Evolutionary conservation across 1,140 invertebrate species (phyloP), one percentile per base, ranked within the genome.

Genomic region (Cherax destructor): DNA sequence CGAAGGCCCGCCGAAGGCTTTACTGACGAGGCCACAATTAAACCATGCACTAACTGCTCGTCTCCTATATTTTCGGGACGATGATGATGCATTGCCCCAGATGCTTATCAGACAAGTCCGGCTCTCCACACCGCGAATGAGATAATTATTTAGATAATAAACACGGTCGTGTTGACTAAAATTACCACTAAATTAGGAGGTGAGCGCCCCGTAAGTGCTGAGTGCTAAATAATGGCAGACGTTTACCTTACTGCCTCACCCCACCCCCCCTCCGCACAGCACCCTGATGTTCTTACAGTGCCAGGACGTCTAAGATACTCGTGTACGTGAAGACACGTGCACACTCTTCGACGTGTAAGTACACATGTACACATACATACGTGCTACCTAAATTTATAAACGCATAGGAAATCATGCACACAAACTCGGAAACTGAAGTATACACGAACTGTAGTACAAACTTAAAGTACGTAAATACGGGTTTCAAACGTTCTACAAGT

Each of bases 61-160:
- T 74, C 9, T 9, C 16, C 30, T 74, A 30, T 11, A 74, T 9
- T 74, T 6, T 30, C n/a, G n/a, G 50, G 50, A n/a, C 21, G 56
- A 59, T 81, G 56, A 47, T 81, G 79, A 81, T 81, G 79, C 52
- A 81, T 81, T 18, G 24, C 50, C 13, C 16, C 3, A 10, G 79
- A 56, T 56, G 24, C 50, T 56, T 24, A 56, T 56, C 56, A 24
- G 79, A 24, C 24, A 59, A 24, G 50, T 50, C 50, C n/a, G 50
- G 13, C 50, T 52, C 79, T 81, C 56, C 49, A 21, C 50, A 47
- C 79, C 50, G 50, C 13, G 21, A 81, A 81, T 81, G 56, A 81
- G 79, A 81, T 79, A 50, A 79, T 81, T 81, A 81, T 30, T 81
- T 81, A 81, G 50, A 81, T 81, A 81, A 81, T 81, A 81, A 81